These are phyloP conservation scores for Eilema griseolum DNA, from an alignment of 2,888 invertebrate genomes.

Conservation along the genomic window DNA sequence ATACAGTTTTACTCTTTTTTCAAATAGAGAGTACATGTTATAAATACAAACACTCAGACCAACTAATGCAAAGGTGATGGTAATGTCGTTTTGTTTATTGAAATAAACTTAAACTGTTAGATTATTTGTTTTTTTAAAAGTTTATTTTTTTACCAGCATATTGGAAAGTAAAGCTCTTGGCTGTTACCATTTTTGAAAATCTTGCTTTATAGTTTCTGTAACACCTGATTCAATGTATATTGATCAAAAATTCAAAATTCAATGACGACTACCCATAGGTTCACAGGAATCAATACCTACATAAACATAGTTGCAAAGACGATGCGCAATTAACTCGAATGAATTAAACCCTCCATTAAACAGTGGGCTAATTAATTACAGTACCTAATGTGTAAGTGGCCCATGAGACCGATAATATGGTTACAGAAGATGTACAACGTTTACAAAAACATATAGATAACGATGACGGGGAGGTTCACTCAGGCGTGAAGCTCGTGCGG, in stretches of 20 bases:
- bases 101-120: no score
- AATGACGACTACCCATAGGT: not conserved
- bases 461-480: constrained; percentile 3
- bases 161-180: no score
- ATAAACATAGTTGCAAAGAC: constrained; percentile 28
- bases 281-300: constrained; percentile 26
- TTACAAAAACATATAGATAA: constrained; percentile 14
- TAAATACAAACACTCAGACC: no score
- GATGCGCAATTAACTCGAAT: constrained; percentile 43
- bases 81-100: no score
- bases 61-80: no score
- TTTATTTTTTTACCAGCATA: not conserved
- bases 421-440: constrained; percentile 31
- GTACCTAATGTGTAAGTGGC: constrained; percentile 36
- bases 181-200: not conserved
- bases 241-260: not conserved
- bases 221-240: not conserved
- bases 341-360: constrained; percentile 44
- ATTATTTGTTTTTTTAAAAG: no score
- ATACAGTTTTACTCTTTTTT: no score
- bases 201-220: not conserved
- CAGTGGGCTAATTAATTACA: constrained; percentile 45
- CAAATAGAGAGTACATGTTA: no score
- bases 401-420: constrained; percentile 38
- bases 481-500: constrained; percentile 10